phyloP scores from a whole-genome alignment of 2,888 invertebrate species.

The Amiota communis region DNA sequence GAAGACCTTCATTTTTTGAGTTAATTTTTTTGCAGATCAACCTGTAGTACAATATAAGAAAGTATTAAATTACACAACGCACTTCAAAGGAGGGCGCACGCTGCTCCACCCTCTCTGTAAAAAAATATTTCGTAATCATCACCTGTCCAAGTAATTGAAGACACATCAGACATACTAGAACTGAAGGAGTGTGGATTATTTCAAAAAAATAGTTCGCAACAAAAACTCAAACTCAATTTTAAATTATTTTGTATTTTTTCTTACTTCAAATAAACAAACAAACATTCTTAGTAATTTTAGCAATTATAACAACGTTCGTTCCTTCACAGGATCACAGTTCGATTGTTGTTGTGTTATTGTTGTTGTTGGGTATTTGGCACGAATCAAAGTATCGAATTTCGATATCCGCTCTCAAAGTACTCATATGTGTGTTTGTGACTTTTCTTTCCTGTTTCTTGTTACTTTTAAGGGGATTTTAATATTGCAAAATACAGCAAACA shows the following conservation, averaged over 20 bases:
- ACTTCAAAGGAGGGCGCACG: background rate
- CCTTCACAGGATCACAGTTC: background rate
- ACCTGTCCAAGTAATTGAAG: constrained; percentile 24
- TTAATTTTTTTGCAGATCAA: too few species aligned
- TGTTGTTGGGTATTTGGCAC: constrained; percentile 60
- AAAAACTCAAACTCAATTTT: constrained; percentile 12
- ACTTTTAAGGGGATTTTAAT: constrained; percentile 44
- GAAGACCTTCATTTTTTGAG: background rate
- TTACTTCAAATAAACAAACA: background rate
- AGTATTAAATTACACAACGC: constrained; percentile 20
- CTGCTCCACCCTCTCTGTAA: background rate
- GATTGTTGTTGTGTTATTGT: constrained; percentile 32
- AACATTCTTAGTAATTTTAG: constrained; percentile 4
- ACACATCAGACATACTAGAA: too few species aligned
- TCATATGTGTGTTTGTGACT: constrained; percentile 6
- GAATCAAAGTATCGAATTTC: constrained; percentile 73
- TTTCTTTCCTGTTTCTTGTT: constrained; percentile 31
- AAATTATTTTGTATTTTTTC: constrained; percentile 1
- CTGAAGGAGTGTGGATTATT: too few species aligned
- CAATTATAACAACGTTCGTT: background rate
- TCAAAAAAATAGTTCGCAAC: background rate
- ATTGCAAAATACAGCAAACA: constrained; percentile 33
- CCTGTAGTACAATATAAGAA: background rate
- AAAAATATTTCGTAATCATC: constrained; percentile 15
- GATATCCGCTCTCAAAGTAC: constrained; percentile 65